phyloP scores from a whole-genome alignment of 2,113 vertebrate species.

The Pterocles gutturalis region DNA sequence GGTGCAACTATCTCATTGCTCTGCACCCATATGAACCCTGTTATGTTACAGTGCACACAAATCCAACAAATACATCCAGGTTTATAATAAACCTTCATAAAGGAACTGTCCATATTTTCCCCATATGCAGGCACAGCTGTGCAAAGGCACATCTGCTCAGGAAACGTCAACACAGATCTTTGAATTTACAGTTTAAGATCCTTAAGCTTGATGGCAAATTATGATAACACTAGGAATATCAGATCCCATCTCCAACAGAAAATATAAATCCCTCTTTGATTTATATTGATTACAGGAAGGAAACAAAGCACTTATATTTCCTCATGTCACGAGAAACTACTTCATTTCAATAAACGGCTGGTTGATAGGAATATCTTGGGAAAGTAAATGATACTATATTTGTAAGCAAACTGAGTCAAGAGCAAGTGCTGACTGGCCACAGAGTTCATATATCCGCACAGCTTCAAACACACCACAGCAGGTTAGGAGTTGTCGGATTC shows the following conservation, averaged over 20 bases:
- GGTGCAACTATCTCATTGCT: slow-evolving; percentile 14
- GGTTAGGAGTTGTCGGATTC: background rate
- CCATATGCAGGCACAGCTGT: slow-evolving; percentile 64
- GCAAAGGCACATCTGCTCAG: slow-evolving; percentile 30
- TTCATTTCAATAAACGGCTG: background rate
- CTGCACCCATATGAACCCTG: background rate
- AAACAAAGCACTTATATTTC: slow-evolving; percentile 17
- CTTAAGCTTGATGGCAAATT: slow-evolving; percentile 18
- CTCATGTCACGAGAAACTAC: background rate
- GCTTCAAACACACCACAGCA: background rate
- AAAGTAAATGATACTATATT: background rate
- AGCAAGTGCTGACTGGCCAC: background rate
- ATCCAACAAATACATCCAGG: slow-evolving; percentile 18
- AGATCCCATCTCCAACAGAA: slow-evolving; percentile 9
- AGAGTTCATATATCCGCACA: background rate
- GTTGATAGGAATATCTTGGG: background rate
- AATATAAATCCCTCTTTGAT: slow-evolving; percentile 16
- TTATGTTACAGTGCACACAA: background rate
- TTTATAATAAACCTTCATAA: slow-evolving; percentile 29
- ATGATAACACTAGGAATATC: slow-evolving; percentile 23
- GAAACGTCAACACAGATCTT: background rate
- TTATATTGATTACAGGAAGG: slow-evolving; percentile 43
- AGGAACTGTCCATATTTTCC: background rate
- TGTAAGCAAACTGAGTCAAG: background rate
- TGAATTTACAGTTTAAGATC: slow-evolving; percentile 27